Conservation (phyloP, 2,888 invertebrate species). For the Scrobipalpa costella region DNA sequence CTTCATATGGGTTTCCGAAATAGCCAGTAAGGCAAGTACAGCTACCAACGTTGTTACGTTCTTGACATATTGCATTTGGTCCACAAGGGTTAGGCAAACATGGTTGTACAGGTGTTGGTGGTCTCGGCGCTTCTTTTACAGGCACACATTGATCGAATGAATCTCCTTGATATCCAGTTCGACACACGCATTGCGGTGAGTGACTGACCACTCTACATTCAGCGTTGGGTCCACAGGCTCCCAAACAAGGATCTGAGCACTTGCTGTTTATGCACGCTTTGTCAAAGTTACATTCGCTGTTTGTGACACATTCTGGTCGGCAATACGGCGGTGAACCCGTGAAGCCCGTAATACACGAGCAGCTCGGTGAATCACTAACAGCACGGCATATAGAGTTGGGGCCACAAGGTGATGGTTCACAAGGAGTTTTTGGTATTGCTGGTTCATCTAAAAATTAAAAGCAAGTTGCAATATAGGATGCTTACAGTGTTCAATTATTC, state of each 20-base stretch:
- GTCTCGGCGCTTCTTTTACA: constrained; percentile 54
- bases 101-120: constrained; percentile 57
- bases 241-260: constrained; percentile 90
- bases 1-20: constrained; percentile 85
- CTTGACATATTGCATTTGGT: constrained; percentile 84
- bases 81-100: constrained; percentile 85
- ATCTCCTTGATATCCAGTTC: constrained; percentile 86
- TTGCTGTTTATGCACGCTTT: constrained; percentile 89
- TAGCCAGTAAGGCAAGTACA: constrained; percentile 86
- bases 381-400: constrained; percentile 86
- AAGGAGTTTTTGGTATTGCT: constrained; percentile 70
- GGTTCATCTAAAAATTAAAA: constrained; percentile 50
- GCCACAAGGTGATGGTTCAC: constrained; percentile 89
- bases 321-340: constrained; percentile 88
- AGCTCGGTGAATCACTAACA: constrained; percentile 81
- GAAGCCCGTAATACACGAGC: constrained; percentile 87
- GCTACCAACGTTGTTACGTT: constrained; percentile 83
- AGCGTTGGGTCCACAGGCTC: constrained; percentile 89
- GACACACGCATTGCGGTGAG: constrained; percentile 91
- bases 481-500: too few relatives aligned
- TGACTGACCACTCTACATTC: constrained; percentile 91
- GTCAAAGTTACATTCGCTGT: constrained; percentile 88
- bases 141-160: constrained; percentile 86
- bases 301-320: constrained; percentile 90
- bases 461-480: background rate